phyloP scores from a whole-genome alignment of 2,888 invertebrate genomes.

The Carcina quercana region DNA sequence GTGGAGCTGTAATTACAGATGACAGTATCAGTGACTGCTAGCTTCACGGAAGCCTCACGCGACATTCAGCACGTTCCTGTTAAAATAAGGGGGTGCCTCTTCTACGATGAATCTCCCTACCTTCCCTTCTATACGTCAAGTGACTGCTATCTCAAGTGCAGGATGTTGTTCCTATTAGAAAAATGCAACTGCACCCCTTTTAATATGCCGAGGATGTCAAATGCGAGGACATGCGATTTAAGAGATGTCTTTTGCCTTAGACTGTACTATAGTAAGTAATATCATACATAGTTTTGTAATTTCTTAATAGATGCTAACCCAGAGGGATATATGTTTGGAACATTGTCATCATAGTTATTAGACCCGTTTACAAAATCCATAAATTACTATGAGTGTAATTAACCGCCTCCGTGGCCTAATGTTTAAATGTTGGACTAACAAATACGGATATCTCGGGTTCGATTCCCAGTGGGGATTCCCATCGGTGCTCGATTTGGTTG shows the following conservation, averaged over 20 bases:
- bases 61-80: conserved; percentile 59
- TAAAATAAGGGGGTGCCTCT: conserved; percentile 69
- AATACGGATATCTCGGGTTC: no score
- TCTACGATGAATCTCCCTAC: conserved; percentile 66
- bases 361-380: no score
- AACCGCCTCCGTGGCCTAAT: no score
- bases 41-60: conserved; percentile 57
- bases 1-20: no score
- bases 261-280: conserved; percentile 50
- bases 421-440: no score
- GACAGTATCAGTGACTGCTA: conserved; percentile 54
- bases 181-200: conserved; percentile 75
- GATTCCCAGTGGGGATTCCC: no score
- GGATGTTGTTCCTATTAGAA: conserved; percentile 62
- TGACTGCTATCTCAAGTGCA: conserved; percentile 74
- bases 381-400: no score
- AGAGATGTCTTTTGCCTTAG: conserved; percentile 65
- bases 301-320: no score
- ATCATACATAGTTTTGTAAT: no score
- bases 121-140: conserved; percentile 70
- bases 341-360: no score
- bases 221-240: conserved; percentile 61
- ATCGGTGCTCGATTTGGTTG: no score
- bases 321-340: no score
- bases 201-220: conserved; percentile 59